Evolutionary conservation across 2,888 invertebrate species (phyloP).

Genomic region (Machimus rusticus): DNA sequence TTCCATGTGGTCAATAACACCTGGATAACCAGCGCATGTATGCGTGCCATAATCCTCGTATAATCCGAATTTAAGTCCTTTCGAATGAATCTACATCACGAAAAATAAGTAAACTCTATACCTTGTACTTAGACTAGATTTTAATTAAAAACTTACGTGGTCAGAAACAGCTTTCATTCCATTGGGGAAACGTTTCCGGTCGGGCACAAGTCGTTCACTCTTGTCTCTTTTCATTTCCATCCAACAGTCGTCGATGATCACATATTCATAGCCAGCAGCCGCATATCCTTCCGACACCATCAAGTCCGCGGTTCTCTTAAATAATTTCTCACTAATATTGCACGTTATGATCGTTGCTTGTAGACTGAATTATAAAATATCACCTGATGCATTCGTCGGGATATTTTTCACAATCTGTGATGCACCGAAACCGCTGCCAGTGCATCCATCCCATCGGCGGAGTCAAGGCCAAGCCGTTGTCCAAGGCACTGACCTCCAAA

Average conservation of each 20-base stretch:
- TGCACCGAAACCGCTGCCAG: conserved; percentile 72
- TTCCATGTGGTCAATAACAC: conserved; percentile 70
- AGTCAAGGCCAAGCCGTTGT: conserved; percentile 70
- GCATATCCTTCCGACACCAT: conserved; percentile 74
- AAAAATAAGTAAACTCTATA: not conserved
- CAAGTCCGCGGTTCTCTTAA: conserved; percentile 69
- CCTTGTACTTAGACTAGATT: not conserved
- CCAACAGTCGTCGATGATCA: conserved; percentile 83
- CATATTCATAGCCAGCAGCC: conserved; percentile 75
- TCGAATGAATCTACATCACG: conserved; percentile 69
- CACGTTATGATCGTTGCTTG: not conserved
- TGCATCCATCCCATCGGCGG: conserved; percentile 77
- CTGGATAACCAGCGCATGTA: conserved; percentile 82
- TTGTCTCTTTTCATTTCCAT: conserved; percentile 69
- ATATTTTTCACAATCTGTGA: conserved; percentile 68
- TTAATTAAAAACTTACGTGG: conserved; percentile 68
- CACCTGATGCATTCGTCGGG: conserved; percentile 72
- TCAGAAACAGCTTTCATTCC: conserved; percentile 76
- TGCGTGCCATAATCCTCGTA: conserved; percentile 80
- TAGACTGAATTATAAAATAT: conserved; percentile 10
- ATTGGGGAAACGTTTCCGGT: conserved; percentile 73
- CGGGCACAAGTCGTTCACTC: conserved; percentile 70
- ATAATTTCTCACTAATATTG: conserved; percentile 68
- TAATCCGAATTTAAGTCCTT: conserved; percentile 78
- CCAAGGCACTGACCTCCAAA: conserved; percentile 54